Evolutionary conservation across 2,113 vertebrate species (phyloP).

Genomic region (Bombycilla garrulus): DNA sequence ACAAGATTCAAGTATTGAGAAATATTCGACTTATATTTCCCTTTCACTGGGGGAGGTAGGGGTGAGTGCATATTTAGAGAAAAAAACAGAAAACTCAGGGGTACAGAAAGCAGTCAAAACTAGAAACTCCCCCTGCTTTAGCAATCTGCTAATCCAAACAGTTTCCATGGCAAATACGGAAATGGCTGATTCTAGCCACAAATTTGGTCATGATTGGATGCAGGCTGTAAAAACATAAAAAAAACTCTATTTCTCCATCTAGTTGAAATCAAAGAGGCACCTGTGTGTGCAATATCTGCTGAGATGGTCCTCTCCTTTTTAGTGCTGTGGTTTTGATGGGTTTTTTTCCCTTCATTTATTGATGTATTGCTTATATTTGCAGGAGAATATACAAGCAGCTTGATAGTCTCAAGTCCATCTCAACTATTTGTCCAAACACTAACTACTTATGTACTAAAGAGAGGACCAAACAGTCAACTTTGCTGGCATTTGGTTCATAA

Average conservation of each 20-base stretch:
- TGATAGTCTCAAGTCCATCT: background rate
- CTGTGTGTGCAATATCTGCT: background rate
- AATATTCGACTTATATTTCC: background rate
- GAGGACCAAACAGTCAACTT: background rate
- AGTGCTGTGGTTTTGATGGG: background rate
- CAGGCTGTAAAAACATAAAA: background rate
- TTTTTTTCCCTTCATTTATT: background rate
- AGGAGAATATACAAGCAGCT: background rate
- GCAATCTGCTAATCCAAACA: background rate
- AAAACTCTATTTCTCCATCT: background rate
- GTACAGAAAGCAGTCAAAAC: background rate
- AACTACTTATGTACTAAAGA: background rate
- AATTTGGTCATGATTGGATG: background rate
- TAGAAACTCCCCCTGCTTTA: background rate
- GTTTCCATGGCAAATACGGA: conserved; percentile 14
- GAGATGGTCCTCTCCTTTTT: background rate
- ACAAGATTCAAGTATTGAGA: background rate
- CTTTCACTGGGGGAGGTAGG: background rate
- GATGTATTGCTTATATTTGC: background rate
- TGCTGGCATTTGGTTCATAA: background rate
- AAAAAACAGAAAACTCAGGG: background rate
- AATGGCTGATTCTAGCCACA: background rate
- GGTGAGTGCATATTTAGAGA: background rate
- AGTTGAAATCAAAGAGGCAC: background rate
- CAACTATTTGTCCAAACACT: background rate